Evolutionary conservation across 2,113 vertebrate species (phyloP).

Genomic region (Corythornis madagascariensis): DNA sequence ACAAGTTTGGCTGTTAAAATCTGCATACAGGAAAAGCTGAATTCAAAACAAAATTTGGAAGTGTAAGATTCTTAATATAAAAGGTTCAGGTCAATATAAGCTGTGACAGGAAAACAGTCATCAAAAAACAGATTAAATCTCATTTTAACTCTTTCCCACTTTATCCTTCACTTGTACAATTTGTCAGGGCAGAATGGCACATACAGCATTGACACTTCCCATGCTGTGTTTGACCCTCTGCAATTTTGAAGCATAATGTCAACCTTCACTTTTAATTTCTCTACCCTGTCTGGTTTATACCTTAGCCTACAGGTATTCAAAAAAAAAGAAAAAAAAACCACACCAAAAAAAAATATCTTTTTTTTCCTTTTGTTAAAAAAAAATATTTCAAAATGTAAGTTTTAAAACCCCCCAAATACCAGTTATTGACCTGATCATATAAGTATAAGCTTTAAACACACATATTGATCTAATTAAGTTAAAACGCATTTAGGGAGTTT

Average conservation of each 20-base stretch:
- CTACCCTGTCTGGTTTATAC: conserved; percentile 21
- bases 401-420: conserved; percentile 51
- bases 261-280: conserved; percentile 40
- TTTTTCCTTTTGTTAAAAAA: conserved; percentile 1
- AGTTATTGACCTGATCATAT: conserved; percentile 16
- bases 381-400: neutral
- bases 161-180: neutral
- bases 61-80: neutral
- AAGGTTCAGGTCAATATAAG: neutral
- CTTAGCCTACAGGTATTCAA: neutral
- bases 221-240: neutral
- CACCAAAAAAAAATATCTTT: neutral
- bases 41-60: neutral
- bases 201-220: neutral
- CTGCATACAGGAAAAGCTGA: neutral
- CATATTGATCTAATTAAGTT: conserved; percentile 52
- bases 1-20: conserved; percentile 39
- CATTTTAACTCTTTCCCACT: neutral
- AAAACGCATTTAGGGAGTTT: conserved; percentile 54
- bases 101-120: neutral
- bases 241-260: conserved; percentile 13
- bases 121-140: neutral
- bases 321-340: neutral
- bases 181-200: neutral
- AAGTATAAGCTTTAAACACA: conserved; percentile 50